phyloP scores from a whole-genome alignment of 2,888 invertebrate species.

The Zhuqinia jingwanae region DNA sequence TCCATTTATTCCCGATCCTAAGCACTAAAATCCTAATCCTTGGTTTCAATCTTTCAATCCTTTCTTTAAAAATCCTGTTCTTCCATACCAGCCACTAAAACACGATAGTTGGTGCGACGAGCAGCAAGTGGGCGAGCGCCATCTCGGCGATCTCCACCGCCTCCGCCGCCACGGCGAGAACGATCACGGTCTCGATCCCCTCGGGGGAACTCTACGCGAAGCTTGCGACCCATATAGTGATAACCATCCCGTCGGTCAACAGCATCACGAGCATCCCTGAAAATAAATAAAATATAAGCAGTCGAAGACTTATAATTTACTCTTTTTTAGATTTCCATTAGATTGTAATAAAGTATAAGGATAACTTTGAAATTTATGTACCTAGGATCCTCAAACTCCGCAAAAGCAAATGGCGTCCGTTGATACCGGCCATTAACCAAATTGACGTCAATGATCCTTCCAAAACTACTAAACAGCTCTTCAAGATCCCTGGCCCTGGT shows the following conservation, averaged over 20 bases:
- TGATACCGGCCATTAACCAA: slow-evolving; percentile 1
- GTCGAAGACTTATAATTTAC: not conserved
- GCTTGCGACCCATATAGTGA: slow-evolving; percentile 17
- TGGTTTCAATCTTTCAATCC: not conserved
- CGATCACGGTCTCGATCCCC: not conserved
- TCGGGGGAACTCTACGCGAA: slow-evolving; percentile 21
- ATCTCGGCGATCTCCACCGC: not conserved
- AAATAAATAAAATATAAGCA: too few relatives aligned
- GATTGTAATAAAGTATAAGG: not conserved
- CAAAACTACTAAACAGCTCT: not conserved
- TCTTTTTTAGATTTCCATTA: too few relatives aligned
- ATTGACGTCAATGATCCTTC: slow-evolving; percentile 28
- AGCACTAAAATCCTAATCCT: not conserved
- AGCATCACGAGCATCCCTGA: slow-evolving; percentile 30
- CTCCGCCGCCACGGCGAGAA: not conserved
- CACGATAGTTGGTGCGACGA: slow-evolving; percentile 35
- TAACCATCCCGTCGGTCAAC: slow-evolving; percentile 31
- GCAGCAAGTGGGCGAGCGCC: not conserved
- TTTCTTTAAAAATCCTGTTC: not conserved
- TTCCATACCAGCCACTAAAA: slow-evolving; percentile 40
- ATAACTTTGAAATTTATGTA: not conserved
- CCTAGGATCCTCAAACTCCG: slow-evolving; percentile 43
- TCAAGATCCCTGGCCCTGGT: slow-evolving; percentile 3
- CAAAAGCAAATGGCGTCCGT: slow-evolving; percentile 16
- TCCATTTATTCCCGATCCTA: not conserved